Evolutionary conservation across 2,888 invertebrate genomes (phyloP), one percentile per base, ranked within the genome.

Genomic region (Erebia epiphron): DNA sequence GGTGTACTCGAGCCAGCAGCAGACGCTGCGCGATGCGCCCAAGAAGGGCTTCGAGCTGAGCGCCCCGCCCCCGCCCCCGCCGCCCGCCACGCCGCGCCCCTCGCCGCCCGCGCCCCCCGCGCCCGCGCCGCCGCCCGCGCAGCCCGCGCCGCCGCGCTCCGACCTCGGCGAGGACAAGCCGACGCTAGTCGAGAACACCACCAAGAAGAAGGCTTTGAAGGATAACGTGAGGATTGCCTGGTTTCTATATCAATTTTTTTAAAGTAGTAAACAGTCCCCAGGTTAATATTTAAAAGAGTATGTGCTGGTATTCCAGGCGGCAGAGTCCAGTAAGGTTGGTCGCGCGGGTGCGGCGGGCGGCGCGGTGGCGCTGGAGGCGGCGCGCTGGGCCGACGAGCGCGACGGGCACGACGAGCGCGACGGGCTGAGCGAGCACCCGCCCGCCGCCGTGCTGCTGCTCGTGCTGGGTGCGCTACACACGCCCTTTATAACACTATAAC

Each of bases 381-480:
- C 86, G 72, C 88, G 87, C 76, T 86, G 85, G 76, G 77, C 87
- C 74, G 90, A 91, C 67, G 94, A 94, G 80, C 94, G 90, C 79
- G 96, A 26, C 21, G 21, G 21, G 21, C 21, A 2, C 74, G 90
- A 91, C 67, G 94, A 94, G 80, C 94, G 90, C 79, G 96, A 96
- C 86, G 96, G 96, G 0, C 93, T 94, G 73, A 94, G 95, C 75
- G 95, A 95, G 80, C 95, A 94, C 69, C 97, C 97, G 26, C 95
- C 96, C 66, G 97, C 97, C 69, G 98, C 98, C 10, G 95, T 97
- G 63, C 92, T 98, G 78, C 96, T 97, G 10, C 92, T 98, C 52
- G 96, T 96, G 46, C 89, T 98, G 78, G 97, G 97, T 95, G 86
- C 81, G 62, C 2, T 10, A 9, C 16, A 0, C 9, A 11, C 54